phyloP scores from a whole-genome alignment of 2,888 invertebrate species.

The Heliconius hortense region DNA sequence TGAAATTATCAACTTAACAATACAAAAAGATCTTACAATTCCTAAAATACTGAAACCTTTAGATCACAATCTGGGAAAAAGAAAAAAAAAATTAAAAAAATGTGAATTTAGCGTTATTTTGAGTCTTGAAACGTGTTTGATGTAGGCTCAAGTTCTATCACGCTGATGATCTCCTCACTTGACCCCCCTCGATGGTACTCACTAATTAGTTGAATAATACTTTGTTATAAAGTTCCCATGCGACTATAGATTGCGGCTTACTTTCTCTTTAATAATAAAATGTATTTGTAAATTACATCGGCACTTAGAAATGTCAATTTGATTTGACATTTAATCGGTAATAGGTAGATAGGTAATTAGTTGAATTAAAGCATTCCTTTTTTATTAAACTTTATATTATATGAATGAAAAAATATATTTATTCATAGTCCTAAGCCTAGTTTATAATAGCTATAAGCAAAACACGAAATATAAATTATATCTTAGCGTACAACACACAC shows the following conservation, averaged over 20 bases:
- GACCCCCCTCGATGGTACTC: constrained; percentile 26
- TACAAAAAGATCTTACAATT: background rate
- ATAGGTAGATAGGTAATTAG: no score
- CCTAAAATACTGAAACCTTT: background rate
- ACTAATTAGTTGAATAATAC: constrained; percentile 27
- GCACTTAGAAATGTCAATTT: no score
- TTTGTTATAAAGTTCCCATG: constrained; percentile 11
- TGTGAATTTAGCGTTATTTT: constrained; percentile 15
- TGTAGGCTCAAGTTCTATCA: constrained; percentile 25
- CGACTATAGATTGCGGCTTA: background rate
- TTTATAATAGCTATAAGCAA: no score
- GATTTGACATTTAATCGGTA: no score
- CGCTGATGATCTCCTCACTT: constrained; percentile 21
- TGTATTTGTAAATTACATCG: no score
- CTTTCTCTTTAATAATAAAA: no score
- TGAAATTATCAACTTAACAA: background rate
- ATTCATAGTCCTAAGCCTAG: no score
- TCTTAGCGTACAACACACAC: no score
- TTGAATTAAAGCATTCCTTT: no score
- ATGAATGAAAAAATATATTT: no score
- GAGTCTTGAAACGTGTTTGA: constrained; percentile 24
- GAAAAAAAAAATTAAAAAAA: constrained; percentile 1
- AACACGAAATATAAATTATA: no score
- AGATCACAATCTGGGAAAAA: background rate
- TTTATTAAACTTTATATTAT: no score